Conservation (phyloP, 1,140 invertebrate species). For the Andrena cerasifolii region DNA sequence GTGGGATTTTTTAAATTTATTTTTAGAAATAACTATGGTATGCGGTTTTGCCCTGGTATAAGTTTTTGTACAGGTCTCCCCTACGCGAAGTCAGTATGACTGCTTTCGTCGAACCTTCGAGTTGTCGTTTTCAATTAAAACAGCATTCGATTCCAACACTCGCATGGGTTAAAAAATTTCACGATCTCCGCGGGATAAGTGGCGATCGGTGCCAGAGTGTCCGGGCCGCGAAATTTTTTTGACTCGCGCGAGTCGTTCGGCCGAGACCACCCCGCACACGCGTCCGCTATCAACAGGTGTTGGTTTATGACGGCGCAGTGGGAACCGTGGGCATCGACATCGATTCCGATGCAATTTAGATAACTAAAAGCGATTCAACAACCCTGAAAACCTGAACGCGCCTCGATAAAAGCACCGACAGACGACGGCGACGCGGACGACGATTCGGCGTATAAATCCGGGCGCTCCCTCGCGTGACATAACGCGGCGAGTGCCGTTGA, state of each 20-base stretch:
- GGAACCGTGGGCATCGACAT: constrained; percentile 78
- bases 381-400: constrained; percentile 72
- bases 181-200: no score
- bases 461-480: constrained; percentile 54
- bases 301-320: constrained; percentile 77
- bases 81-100: no score
- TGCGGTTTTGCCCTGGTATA: no score
- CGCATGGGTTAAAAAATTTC: no score
- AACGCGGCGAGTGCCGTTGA: constrained; percentile 44
- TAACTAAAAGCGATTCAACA: constrained; percentile 79
- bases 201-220: no score
- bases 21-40: no score
- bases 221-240: neutral
- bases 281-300: constrained; percentile 74
- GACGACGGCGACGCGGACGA: neutral
- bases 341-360: constrained; percentile 82
- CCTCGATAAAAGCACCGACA: constrained; percentile 62
- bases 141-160: no score
- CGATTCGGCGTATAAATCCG: constrained; percentile 56
- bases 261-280: constrained; percentile 64
- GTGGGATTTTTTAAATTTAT: no score
- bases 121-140: no score
- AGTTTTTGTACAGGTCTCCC: no score
- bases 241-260: neutral
- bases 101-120: no score